Percentiles rank a stretch among this genome's conserved stretches.
Evolutionary conservation across 1,140 invertebrate genomes (phyloP).

Genomic region (Musca vetustissima): DNA sequence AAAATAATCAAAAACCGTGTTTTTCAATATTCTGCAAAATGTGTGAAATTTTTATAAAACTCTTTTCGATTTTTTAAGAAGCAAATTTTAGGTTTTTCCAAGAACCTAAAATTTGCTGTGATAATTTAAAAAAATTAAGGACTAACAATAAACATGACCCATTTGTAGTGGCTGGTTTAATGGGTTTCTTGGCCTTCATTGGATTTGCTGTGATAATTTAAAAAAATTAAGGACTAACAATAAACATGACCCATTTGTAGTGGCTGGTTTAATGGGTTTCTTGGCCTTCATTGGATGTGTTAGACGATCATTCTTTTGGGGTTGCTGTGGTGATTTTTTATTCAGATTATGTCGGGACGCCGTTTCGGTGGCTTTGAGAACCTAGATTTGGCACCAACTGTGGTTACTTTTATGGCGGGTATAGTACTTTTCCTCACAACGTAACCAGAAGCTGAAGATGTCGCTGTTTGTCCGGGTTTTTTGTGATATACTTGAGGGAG

Average conservation of each 20-base stretch:
- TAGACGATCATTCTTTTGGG: neutral
- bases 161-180: neutral
- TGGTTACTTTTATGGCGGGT: neutral
- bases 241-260: too few relatives aligned
- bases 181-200: constrained; percentile 24
- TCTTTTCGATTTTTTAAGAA: too few relatives aligned
- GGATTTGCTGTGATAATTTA: too few relatives aligned
- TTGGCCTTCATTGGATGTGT: constrained; percentile 22
- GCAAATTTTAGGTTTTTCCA: too few relatives aligned
- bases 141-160: too few relatives aligned
- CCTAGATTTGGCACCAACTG: neutral
- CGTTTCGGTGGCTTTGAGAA: neutral
- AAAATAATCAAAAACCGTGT: too few relatives aligned
- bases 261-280: constrained; percentile 1
- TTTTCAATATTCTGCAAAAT: too few relatives aligned
- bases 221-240: too few relatives aligned
- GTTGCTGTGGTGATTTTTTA: neutral
- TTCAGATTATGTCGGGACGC: too few relatives aligned
- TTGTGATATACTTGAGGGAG: neutral
- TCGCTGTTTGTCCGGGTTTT: neutral
- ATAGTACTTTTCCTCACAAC: neutral
- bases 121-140: too few relatives aligned
- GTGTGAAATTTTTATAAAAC: too few relatives aligned
- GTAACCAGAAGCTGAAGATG: neutral
- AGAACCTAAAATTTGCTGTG: too few relatives aligned